Evolutionary conservation across 2,888 invertebrate genomes (phyloP).

Genomic region (Dexiosoma caninum): DNA sequence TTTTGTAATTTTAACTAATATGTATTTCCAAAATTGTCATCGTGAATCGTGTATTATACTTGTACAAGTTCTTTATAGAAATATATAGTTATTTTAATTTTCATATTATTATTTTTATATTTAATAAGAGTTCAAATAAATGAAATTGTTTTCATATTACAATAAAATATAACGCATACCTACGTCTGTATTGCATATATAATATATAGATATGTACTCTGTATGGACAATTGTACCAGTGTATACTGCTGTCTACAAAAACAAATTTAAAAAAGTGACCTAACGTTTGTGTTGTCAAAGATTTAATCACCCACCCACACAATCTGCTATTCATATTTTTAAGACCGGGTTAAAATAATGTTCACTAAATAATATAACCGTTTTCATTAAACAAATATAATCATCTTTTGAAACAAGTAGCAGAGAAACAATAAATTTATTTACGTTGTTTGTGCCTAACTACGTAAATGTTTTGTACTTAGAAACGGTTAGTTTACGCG

Average conservation of each 20-base stretch:
- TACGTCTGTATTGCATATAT: no score
- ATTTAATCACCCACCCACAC: neutral
- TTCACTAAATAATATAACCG: neutral
- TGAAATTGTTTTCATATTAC: neutral
- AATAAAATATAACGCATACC: neutral
- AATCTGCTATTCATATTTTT: neutral
- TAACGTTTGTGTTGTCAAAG: neutral
- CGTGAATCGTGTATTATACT: slow-evolving; percentile 43
- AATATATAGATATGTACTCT: neutral
- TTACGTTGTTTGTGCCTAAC: no score
- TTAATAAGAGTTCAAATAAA: neutral
- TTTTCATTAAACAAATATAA: neutral
- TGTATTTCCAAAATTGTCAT: slow-evolving; percentile 7
- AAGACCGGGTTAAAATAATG: slow-evolving; percentile 22
- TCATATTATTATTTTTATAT: neutral
- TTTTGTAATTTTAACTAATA: slow-evolving; percentile 16
- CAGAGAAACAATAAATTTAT: no score
- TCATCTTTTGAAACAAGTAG: no score
- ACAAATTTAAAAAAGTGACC: neutral
- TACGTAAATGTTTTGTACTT: no score
- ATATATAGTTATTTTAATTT: neutral
- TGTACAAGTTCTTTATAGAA: slow-evolving; percentile 43
- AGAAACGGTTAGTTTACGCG: no score
- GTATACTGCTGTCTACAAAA: neutral
- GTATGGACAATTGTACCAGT: neutral